Base-by-base conservation (phyloP, 1,140 invertebrate species). In the Procambarus clarkii region DNA sequence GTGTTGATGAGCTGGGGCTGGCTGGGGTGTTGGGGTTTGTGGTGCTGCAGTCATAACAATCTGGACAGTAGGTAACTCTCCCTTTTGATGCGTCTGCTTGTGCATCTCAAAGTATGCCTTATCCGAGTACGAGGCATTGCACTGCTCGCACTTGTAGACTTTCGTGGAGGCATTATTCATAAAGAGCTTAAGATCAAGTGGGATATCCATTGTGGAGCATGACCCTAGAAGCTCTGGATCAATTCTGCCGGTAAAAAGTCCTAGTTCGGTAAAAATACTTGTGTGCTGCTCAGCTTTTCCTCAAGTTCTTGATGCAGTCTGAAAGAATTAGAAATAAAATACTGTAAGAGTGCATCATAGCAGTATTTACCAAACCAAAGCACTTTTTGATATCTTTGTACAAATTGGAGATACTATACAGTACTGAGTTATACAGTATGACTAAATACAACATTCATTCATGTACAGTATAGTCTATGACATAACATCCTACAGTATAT, bases 91-190 rank as follows among this genome's bases (percentile, higher is more conserved):
- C 0, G 86, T 88, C 86, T 88, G 86, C 58, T 81, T 81, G 48
- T 88, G 86, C 18, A 88, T 45, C 21, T 88, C 86, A 50, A 81
- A 88, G 64, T 88, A 88, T 2, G 86, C 78, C n/a, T 88, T 88
- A 77, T 88, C 86, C 1, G 78, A 81, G 64, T 88, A 88, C 21
- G 86, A 88, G 58, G 86, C 86, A 82, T 80, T 88, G 78, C 86
- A 88, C 60, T 88, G 86, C 60, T 88, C 86, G 45, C 86, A 88
- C 79, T 88, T 88, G 77, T 88, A 88, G 5, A 88, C 86, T 46
- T 88, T 88, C 44, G 78, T 80, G 46, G 78, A 15, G 15, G 86
- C 69, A 45, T 81, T 88, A 60, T 88, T 88, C 86, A 88, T 88
- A 78, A 88, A 88, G 45, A 88, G 79, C 60, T 88, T 88, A 2